Base-by-base conservation (phyloP, 2,797 vertebrate genomes). In the Brachyrhaphis roseni region DNA sequence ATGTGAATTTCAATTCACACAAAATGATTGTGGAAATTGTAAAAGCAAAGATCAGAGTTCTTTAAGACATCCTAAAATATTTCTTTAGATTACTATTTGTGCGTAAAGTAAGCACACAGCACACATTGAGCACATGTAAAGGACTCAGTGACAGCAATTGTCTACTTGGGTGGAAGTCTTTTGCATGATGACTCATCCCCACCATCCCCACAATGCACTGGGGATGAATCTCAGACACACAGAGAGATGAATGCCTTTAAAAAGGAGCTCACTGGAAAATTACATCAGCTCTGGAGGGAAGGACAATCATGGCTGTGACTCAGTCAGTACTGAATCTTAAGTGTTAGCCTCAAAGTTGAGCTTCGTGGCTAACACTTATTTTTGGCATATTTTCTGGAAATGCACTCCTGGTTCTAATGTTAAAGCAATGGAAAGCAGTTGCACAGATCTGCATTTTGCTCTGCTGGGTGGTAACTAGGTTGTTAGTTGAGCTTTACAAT, bases 101-200 rank as follows among this genome's bases (percentile, higher is more conserved):
- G 41, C 34, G 39, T 49, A 8, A 78, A 4, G 59, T 36, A 28
- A 73, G 71, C n/a, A 70, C 47, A 59, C 34, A 23, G 41, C 13
- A n/a, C 11, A 23, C 36, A 51, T 1, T 39, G 59, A 31, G 49
- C 31, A 68, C 23, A 76, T 2, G 15, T 66, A 81, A 84, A 85
- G 51, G 72, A 77, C 72, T 88, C 57, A 68, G n/a, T 77, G 47
- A 85, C 84, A 43, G 55, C 83, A 80, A 89, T 79, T 81, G 73
- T 84, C 81, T 86, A 68, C 57, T 70, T 78, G 78, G 28, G 23
- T 82, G 87, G 86, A 87, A 84, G 81, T 86, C 53, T 66, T 78
- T 82, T 80, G 62, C 85, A 68, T 26, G 12, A 64, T 93, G 91
- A 91, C 83, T 92, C 90, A 93, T 87, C 77, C 47, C 0, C 26